These are phyloP conservation scores for Oeneis ivallda DNA, from an alignment of 2,888 invertebrate species.

Conservation along the genomic window DNA sequence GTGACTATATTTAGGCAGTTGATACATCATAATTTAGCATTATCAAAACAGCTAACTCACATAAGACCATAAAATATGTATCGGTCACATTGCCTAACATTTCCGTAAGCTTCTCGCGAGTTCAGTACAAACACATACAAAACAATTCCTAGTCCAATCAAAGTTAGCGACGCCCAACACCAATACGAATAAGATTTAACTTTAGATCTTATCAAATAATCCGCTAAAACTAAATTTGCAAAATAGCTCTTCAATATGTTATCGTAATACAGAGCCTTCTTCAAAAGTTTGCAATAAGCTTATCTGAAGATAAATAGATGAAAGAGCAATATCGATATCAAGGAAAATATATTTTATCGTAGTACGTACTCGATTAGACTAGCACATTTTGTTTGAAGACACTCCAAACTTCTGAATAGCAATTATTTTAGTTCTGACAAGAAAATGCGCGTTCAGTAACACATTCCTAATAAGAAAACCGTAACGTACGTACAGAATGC, in stretches of 20 bases:
- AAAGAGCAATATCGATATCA: too few relatives aligned
- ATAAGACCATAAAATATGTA: slow-evolving; percentile 67
- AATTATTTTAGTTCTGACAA: slow-evolving; percentile 15
- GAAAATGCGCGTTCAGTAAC: slow-evolving; percentile 22
- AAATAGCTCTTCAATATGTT: too few relatives aligned
- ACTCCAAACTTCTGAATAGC: background rate
- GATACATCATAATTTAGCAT: slow-evolving; percentile 44
- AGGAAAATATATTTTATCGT: too few relatives aligned
- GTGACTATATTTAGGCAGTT: background rate
- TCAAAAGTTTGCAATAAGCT: background rate
- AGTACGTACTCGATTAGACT: too few relatives aligned
- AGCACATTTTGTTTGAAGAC: background rate
- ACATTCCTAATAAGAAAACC: slow-evolving; percentile 32
- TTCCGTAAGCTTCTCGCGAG: slow-evolving; percentile 70
- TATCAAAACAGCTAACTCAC: slow-evolving; percentile 57
- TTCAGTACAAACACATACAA: slow-evolving; percentile 20
- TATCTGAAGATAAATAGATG: background rate
- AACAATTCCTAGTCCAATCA: slow-evolving; percentile 20
- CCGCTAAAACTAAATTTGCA: too few relatives aligned
- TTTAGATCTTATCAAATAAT: too few relatives aligned
- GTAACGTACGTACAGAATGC: slow-evolving; percentile 48
- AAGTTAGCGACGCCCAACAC: slow-evolving; percentile 62
- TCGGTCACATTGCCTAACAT: slow-evolving; percentile 58
- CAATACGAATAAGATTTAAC: too few relatives aligned
- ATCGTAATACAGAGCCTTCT: background rate